These are phyloP conservation scores for Stictocephala bisonia DNA, from an alignment of 2,888 invertebrate genomes.

Conservation along the genomic window DNA sequence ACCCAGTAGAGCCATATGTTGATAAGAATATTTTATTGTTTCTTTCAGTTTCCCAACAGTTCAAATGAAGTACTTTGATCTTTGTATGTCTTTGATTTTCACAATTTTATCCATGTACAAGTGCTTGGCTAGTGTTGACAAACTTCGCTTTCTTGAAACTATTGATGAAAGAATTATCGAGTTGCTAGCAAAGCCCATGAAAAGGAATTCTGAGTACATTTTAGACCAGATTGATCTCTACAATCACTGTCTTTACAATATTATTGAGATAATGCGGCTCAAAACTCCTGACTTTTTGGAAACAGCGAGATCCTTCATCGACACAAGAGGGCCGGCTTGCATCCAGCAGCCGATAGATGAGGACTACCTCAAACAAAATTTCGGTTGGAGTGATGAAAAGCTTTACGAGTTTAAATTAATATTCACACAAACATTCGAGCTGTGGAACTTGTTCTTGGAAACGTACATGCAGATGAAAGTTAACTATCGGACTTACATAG, in stretches of 20 bases:
- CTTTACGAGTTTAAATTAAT: conserved; percentile 4
- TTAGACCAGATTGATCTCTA: conserved; percentile 25
- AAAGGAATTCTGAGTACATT: conserved; percentile 12
- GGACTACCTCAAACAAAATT: neutral
- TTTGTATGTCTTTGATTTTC: no score
- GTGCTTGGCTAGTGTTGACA: no score
- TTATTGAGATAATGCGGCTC: conserved; percentile 21
- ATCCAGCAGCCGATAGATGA: conserved; percentile 24
- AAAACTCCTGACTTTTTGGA: conserved; percentile 3
- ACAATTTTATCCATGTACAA: no score
- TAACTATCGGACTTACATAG: conserved; percentile 7
- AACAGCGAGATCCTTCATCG: neutral
- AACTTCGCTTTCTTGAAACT: conserved; percentile 28
- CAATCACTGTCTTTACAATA: conserved; percentile 20
- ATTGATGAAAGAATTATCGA: conserved; percentile 26
- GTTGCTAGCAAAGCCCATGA: conserved; percentile 12
- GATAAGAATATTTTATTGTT: no score
- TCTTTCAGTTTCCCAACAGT: no score
- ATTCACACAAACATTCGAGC: conserved; percentile 3
- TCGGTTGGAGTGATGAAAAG: conserved; percentile 23
- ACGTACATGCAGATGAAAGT: conserved; percentile 3
- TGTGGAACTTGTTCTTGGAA: conserved; percentile 30
- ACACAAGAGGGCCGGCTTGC: conserved; percentile 5
- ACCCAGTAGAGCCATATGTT: no score
- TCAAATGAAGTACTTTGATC: no score